These are phyloP conservation scores for Cichladusa arquata DNA, from an alignment of 2,113 vertebrate species.

Conservation along the genomic window DNA sequence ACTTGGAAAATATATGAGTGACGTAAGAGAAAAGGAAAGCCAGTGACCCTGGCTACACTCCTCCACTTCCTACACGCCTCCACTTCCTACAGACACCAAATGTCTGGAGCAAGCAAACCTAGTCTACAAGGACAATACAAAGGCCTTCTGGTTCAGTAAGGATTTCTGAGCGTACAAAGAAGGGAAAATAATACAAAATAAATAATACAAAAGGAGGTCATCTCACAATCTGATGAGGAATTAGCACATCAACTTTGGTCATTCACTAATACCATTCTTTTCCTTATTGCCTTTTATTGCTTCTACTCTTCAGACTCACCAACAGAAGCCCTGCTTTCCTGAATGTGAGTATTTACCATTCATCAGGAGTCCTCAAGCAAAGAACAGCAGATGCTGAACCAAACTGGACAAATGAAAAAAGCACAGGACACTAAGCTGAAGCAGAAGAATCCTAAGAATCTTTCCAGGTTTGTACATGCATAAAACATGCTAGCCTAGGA, in stretches of 20 bases:
- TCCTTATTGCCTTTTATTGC: neutral
- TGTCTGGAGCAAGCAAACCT: neutral
- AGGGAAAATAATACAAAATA: neutral
- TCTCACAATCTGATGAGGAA: neutral
- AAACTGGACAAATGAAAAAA: neutral
- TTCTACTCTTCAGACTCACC: neutral
- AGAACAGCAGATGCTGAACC: neutral
- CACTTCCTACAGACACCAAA: neutral
- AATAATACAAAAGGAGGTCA: neutral
- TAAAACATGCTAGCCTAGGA: neutral
- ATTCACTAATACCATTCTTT: accelerated
- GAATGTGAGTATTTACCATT: neutral
- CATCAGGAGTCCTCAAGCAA: neutral
- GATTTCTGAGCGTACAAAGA: neutral
- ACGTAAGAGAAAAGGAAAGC: neutral
- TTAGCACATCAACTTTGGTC: neutral
- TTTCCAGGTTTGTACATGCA: neutral
- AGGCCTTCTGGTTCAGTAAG: neutral
- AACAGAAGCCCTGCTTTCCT: neutral
- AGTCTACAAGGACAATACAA: neutral
- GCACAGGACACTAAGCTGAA: neutral
- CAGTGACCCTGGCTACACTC: neutral
- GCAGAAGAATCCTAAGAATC: neutral
- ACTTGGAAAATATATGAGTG: neutral
- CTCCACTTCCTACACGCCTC: neutral